phyloP scores from a whole-genome alignment of 1,140 invertebrate species.

The Achroia grisella region DNA sequence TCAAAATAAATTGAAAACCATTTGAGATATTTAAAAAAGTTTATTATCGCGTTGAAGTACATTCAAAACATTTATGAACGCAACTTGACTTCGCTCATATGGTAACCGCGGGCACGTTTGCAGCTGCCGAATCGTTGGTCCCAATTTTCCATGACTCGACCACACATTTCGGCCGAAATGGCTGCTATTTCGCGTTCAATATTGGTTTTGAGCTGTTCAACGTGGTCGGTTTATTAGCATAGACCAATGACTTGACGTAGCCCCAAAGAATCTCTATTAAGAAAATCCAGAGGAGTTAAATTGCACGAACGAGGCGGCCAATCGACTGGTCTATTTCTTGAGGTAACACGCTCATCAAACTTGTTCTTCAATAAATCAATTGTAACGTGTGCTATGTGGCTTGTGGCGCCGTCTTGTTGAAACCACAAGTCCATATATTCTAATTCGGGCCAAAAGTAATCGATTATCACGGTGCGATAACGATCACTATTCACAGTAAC shows the following conservation, averaged over 20 bases:
- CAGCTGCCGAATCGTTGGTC: too few relatives aligned
- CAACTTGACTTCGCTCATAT: too few relatives aligned
- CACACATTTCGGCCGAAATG: too few relatives aligned
- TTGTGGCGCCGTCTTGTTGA: conserved; percentile 11
- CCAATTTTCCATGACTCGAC: too few relatives aligned
- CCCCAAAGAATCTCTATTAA: neutral
- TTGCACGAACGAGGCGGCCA: conserved; percentile 8
- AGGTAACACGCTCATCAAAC: conserved; percentile 6
- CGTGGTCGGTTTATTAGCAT: too few relatives aligned
- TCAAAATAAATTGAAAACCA: too few relatives aligned
- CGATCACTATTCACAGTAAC: conserved; percentile 39
- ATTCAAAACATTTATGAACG: too few relatives aligned
- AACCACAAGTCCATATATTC: neutral
- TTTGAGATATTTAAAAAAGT: too few relatives aligned
- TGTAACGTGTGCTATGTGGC: conserved; percentile 3
- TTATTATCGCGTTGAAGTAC: too few relatives aligned
- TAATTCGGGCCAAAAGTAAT: conserved; percentile 18
- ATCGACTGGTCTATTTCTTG: conserved; percentile 1
- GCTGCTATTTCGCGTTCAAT: too few relatives aligned
- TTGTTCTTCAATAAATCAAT: neutral
- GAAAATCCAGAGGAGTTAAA: neutral
- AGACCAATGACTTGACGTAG: conserved; percentile 6
- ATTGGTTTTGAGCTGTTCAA: too few relatives aligned
- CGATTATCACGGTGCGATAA: conserved; percentile 28
- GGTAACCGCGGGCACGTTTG: too few relatives aligned